Conservation (phyloP, 2,797 vertebrate genomes). For the Centropyge bicolor region DNA sequence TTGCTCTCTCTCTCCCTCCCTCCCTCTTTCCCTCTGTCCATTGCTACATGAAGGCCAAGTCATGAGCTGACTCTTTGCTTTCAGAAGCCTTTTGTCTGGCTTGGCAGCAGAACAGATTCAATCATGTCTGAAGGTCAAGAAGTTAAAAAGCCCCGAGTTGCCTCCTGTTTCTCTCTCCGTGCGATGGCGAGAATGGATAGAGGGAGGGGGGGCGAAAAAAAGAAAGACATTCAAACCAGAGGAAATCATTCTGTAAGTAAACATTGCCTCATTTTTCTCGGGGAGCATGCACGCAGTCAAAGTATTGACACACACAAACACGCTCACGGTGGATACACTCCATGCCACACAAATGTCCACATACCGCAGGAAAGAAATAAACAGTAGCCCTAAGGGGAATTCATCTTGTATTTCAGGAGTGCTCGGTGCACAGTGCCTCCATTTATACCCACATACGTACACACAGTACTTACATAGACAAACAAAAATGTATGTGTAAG, state of each 20-base stretch:
- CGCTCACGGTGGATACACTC: not conserved
- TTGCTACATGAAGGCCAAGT: constrained; percentile 71
- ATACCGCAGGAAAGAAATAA: constrained; percentile 1
- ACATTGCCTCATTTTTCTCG: constrained; percentile 42
- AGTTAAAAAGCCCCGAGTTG: constrained; percentile 73
- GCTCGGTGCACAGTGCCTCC: not conserved
- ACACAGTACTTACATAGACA: not conserved
- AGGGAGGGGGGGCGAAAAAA: not conserved
- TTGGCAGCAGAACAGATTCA: constrained; percentile 78
- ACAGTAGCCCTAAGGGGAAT: constrained; percentile 18
- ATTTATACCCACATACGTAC: constrained; percentile 14
- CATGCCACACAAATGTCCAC: constrained; percentile 15
- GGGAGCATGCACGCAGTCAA: constrained; percentile 10
- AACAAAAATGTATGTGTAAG: constrained; percentile 18
- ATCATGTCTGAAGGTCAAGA: constrained; percentile 81
- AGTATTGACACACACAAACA: constrained; percentile 21
- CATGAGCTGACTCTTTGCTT: constrained; percentile 75
- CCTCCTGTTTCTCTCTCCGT: constrained; percentile 61
- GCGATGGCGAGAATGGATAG: constrained; percentile 40
- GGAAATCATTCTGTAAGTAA: constrained; percentile 60
- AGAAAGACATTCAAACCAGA: constrained; percentile 41
- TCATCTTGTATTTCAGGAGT: constrained; percentile 28
- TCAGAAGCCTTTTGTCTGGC: constrained; percentile 73
- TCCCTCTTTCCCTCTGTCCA: constrained; percentile 35
- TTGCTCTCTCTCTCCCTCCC: constrained; percentile 34